Evolutionary conservation across 2,888 invertebrate genomes (phyloP).

Genomic region (Hymenopus coronatus): DNA sequence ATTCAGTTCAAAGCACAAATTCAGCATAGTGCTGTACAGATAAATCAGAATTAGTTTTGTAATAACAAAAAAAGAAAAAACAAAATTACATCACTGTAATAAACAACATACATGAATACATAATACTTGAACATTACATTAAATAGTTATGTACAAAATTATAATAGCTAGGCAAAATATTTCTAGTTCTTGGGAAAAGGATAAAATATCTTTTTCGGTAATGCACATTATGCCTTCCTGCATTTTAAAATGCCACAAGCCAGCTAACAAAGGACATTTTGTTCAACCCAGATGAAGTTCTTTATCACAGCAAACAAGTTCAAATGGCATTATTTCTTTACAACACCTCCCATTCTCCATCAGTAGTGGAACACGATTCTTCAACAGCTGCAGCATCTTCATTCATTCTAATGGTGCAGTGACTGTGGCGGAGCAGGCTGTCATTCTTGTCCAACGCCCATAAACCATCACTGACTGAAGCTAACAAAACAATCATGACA

Average conservation of each 20-base stretch:
- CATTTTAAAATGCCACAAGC: background rate
- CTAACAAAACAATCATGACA: conserved; percentile 25
- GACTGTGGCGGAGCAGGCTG: conserved; percentile 35
- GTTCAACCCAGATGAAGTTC: background rate
- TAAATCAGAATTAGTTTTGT: background rate
- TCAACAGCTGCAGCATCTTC: background rate
- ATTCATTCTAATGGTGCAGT: conserved; percentile 24
- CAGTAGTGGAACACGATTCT: conserved; percentile 4
- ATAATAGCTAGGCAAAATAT: background rate
- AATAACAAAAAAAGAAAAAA: background rate
- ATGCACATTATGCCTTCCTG: background rate
- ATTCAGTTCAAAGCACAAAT: too few species aligned
- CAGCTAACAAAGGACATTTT: background rate
- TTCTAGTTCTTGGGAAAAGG: background rate
- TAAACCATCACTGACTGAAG: conserved; percentile 41
- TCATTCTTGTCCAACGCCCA: conserved; percentile 39
- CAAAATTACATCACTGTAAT: background rate
- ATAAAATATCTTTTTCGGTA: background rate
- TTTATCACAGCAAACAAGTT: background rate
- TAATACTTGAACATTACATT: background rate
- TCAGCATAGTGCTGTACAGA: too few species aligned
- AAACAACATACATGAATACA: background rate
- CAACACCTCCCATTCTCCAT: conserved; percentile 33
- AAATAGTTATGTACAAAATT: background rate
- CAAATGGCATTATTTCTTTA: background rate